Percentiles rank a stretch among this genome's conserved stretches.
These are phyloP conservation scores for Periphyllus acericola DNA, from an alignment of 2,888 invertebrate species.

Conservation along the genomic window DNA sequence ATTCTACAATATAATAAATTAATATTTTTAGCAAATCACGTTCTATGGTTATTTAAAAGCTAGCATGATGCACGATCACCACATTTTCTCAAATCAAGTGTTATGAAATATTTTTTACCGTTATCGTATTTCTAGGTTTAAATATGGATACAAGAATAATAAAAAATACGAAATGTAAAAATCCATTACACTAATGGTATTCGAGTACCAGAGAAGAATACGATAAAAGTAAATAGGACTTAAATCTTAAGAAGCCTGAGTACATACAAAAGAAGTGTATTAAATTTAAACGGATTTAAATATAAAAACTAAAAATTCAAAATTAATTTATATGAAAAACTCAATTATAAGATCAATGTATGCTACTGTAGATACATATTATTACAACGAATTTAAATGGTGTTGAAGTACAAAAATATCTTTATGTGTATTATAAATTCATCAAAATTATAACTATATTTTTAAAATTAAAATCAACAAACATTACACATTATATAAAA, in stretches of 20 bases:
- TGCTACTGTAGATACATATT: no score
- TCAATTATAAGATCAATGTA: background rate
- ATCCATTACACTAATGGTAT: conserved; percentile 12
- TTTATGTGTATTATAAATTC: no score
- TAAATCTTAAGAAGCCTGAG: background rate
- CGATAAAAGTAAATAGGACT: background rate
- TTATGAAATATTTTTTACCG: background rate
- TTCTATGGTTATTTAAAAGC: background rate
- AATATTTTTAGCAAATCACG: background rate
- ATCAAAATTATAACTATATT: no score
- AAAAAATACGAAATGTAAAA: background rate
- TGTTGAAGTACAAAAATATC: no score
- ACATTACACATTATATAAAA: no score
- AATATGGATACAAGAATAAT: background rate
- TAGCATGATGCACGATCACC: background rate
- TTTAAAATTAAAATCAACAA: no score
- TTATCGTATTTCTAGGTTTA: background rate
- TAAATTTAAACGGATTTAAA: background rate
- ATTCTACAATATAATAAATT: background rate
- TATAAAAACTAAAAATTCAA: background rate
- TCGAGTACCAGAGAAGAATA: background rate
- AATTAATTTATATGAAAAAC: no score
- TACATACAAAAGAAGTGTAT: no score
- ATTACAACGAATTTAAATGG: no score
- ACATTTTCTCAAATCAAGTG: background rate